phyloP scores from a whole-genome alignment of 2,888 invertebrate genomes.

The Amaurobius ferox region DNA sequence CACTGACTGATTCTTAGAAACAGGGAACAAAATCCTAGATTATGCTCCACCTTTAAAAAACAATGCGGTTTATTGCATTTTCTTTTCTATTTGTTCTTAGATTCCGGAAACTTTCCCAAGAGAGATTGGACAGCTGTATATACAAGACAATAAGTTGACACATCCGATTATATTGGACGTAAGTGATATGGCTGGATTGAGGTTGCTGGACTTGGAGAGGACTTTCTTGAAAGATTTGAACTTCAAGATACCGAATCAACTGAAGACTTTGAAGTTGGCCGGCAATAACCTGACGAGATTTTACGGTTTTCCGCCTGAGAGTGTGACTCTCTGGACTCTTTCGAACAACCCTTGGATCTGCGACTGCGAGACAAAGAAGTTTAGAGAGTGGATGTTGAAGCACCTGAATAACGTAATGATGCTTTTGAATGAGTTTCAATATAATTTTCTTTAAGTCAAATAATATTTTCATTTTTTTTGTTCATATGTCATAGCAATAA shows the following conservation, averaged over 20 bases:
- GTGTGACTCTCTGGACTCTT: constrained; percentile 7
- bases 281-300: constrained; percentile 27
- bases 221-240: constrained; percentile 20
- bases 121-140: constrained; percentile 15
- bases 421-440: no score
- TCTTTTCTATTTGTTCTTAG: no score
- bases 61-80: no score
- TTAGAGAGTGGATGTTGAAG: constrained; percentile 16
- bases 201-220: constrained; percentile 25
- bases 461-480: no score
- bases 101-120: constrained; percentile 22
- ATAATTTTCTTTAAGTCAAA: no score
- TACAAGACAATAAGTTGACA: constrained; percentile 27
- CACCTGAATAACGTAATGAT: constrained; percentile 25
- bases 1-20: no score
- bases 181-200: not conserved
- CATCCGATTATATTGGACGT: constrained; percentile 12
- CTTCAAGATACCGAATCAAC: constrained; percentile 20
- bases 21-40: no score
- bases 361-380: constrained; percentile 35
- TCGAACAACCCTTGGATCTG: constrained; percentile 53
- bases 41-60: no score
- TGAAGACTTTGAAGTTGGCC: constrained; percentile 22
- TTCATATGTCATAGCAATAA: no score
- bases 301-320: not conserved